Conservation (phyloP, 1,140 invertebrate species). For the Phthorimaea operculella region DNA sequence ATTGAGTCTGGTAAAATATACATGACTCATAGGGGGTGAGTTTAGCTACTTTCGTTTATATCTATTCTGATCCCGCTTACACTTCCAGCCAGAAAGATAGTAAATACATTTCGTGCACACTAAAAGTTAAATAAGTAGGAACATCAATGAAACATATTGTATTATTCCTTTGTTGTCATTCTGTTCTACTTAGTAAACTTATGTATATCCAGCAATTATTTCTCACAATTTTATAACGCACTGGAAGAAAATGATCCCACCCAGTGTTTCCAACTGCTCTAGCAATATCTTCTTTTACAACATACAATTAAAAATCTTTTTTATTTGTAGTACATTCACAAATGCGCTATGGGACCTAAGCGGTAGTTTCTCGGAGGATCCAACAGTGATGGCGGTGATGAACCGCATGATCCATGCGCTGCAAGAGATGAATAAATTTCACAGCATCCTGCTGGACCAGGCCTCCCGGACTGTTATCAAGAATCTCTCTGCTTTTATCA, state of each 20-base stretch:
- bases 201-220: too few relatives aligned
- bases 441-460: constrained; percentile 90
- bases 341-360: constrained; percentile 87
- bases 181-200: too few relatives aligned
- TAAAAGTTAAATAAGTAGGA: too few relatives aligned
- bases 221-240: too few relatives aligned
- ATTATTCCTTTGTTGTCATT: too few relatives aligned
- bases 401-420: constrained; percentile 81
- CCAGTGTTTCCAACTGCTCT: too few relatives aligned
- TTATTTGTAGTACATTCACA: constrained; percentile 74
- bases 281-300: too few relatives aligned
- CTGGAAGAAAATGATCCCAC: too few relatives aligned
- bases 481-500: constrained; percentile 89
- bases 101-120: too few relatives aligned
- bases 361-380: constrained; percentile 80
- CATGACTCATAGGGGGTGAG: constrained; percentile 86
- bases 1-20: constrained; percentile 90
- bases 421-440: constrained; percentile 92
- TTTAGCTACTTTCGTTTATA: constrained; percentile 20
- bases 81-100: too few relatives aligned
- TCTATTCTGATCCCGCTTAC: not conserved
- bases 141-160: too few relatives aligned
- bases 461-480: constrained; percentile 88
- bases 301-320: not conserved
- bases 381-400: constrained; percentile 73